Conservation (phyloP, 2,797 vertebrate species). For the Hapalemur alaotrensis region DNA sequence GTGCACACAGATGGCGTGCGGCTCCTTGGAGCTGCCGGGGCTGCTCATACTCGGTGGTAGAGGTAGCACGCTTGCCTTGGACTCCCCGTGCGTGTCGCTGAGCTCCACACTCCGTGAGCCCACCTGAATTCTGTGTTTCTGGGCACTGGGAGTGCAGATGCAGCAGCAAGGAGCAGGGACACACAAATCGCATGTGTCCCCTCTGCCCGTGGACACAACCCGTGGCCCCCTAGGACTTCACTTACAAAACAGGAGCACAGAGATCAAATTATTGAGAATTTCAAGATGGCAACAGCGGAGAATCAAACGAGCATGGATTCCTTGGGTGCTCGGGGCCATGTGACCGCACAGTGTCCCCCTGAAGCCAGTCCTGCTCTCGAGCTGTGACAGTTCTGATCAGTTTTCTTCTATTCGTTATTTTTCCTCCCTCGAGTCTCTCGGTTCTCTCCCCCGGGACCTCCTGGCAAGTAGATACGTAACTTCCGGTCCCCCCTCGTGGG, state of each 20-base stretch:
- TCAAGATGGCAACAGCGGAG: background rate
- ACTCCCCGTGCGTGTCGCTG: background rate
- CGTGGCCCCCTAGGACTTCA: background rate
- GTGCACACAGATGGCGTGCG: accelerated
- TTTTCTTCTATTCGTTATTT: background rate
- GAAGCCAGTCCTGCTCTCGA: background rate
- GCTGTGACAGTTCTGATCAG: background rate
- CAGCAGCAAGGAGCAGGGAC: background rate
- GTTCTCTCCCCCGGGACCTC: no score
- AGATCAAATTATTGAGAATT: background rate
- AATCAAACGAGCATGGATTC: accelerated
- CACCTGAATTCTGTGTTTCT: accelerated
- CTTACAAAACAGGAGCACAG: background rate
- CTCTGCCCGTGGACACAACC: accelerated
- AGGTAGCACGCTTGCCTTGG: accelerated
- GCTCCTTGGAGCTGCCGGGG: accelerated
- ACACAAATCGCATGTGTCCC: accelerated
- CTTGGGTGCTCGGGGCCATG: accelerated
- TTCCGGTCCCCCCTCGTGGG: accelerated
- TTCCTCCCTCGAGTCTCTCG: background rate
- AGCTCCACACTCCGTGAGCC: no score
- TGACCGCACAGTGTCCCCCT: accelerated
- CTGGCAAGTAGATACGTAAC: background rate
- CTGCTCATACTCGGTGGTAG: accelerated
- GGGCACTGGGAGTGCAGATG: accelerated